These are phyloP conservation scores for Desoria tigrina DNA, from an alignment of 2,888 invertebrate genomes.

Conservation along the genomic window DNA sequence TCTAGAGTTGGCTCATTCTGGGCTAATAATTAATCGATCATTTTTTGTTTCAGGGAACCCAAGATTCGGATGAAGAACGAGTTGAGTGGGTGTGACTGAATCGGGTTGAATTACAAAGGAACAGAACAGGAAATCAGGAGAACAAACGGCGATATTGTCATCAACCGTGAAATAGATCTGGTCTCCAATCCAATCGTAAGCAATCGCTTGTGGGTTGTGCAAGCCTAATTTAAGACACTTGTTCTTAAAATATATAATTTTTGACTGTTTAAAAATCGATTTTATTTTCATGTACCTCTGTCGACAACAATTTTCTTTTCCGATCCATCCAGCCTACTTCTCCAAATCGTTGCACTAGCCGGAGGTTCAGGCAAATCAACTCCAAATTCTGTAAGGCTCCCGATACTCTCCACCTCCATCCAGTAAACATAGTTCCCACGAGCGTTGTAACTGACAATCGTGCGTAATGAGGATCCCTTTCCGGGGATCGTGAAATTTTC, in stretches of 20 bases:
- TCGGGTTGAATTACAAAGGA: constrained; percentile 65
- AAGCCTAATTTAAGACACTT: constrained; percentile 60
- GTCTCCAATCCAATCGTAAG: constrained; percentile 74
- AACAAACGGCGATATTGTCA: constrained; percentile 75
- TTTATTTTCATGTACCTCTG: too few relatives aligned
- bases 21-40: too few relatives aligned
- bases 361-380: too few relatives aligned
- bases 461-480: constrained; percentile 69
- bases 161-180: constrained; percentile 82
- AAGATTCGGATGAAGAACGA: constrained; percentile 68
- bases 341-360: constrained; percentile 70
- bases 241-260: too few relatives aligned
- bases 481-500: constrained; percentile 45
- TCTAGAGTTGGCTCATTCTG: too few relatives aligned
- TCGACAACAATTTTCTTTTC: too few relatives aligned
- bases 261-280: too few relatives aligned
- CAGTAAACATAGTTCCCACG: constrained; percentile 70
- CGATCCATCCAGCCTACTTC: constrained; percentile 65
- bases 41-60: too few relatives aligned
- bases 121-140: constrained; percentile 68
- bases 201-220: constrained; percentile 72
- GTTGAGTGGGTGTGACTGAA: constrained; percentile 68
- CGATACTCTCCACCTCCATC: constrained; percentile 76
- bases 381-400: too few relatives aligned
- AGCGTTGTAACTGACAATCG: constrained; percentile 68